Conservation (phyloP, 37 sponge, comb jelly and placozoan species). For the Trichoplax adhaerens region DNA sequence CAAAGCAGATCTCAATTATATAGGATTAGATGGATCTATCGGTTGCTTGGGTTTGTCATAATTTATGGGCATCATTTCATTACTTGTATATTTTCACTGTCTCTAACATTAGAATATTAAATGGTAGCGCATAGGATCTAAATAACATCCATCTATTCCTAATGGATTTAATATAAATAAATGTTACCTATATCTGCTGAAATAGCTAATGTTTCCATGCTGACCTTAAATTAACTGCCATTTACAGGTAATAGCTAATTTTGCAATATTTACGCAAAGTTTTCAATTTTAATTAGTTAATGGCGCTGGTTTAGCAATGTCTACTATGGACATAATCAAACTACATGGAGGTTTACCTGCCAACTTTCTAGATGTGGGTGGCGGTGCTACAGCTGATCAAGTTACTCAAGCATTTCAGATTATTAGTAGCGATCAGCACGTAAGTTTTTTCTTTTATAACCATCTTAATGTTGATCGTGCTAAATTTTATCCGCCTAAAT, state of each 20-base stretch:
- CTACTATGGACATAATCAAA: slow-evolving; percentile 91
- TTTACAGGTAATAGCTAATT: too few relatives aligned
- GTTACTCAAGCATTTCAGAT: slow-evolving; percentile 72
- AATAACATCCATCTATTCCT: too few relatives aligned
- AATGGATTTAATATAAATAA: too few relatives aligned
- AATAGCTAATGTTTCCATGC: too few relatives aligned
- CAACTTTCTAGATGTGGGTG: slow-evolving; percentile 91
- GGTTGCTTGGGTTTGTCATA: slow-evolving; percentile 69
- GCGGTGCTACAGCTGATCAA: slow-evolving; percentile 58
- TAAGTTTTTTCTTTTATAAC: slow-evolving; percentile 7
- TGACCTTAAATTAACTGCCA: too few relatives aligned
- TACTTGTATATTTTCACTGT: neutral
- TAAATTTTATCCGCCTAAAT: too few relatives aligned
- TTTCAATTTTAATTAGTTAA: slow-evolving; percentile 41
- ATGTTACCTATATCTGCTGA: too few relatives aligned
- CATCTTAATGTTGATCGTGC: too few relatives aligned
- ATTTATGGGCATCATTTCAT: neutral
- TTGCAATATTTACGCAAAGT: too few relatives aligned
- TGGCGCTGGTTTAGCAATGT: slow-evolving; percentile 95
- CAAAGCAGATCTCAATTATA: slow-evolving; percentile 43
- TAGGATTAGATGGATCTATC: slow-evolving; percentile 76
- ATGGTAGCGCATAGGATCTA: too few relatives aligned
- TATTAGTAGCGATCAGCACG: slow-evolving; percentile 27
- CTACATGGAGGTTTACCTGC: slow-evolving; percentile 74
- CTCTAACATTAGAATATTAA: neutral